A percentile compares a stretch with the other conserved stretches of the same genome.
Evolutionary conservation across 1,140 invertebrate genomes (phyloP).

Genomic region (Dendrolimus punctatus): DNA sequence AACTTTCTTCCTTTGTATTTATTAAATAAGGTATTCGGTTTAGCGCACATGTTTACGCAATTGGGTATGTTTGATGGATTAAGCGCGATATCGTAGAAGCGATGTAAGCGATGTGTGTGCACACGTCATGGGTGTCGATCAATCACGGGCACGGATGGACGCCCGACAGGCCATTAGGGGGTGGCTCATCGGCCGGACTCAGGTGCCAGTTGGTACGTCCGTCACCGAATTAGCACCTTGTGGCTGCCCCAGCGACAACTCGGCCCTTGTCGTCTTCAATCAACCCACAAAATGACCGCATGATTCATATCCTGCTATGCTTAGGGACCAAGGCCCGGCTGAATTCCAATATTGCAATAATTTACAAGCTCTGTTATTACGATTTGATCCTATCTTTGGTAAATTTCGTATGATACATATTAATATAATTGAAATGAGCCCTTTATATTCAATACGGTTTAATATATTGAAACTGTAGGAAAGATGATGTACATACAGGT

Average conservation of each 20-base stretch:
- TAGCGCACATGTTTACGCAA: conserved; percentile 2
- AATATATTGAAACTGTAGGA: too few relatives aligned
- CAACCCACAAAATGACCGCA: conserved; percentile 14
- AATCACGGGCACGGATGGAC: conserved; percentile 58
- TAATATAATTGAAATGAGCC: too few relatives aligned
- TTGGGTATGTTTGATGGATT: conserved; percentile 42
- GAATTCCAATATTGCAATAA: background rate
- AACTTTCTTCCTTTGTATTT: too few relatives aligned
- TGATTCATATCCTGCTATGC: conserved; percentile 15
- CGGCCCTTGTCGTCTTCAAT: conserved; percentile 20
- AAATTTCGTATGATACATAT: too few relatives aligned
- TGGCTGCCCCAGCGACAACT: conserved; percentile 9
- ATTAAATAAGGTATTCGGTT: too few relatives aligned
- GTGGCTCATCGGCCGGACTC: conserved; percentile 30
- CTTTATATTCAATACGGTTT: too few relatives aligned
- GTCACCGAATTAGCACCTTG: conserved; percentile 11
- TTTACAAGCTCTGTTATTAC: background rate
- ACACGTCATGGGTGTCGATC: conserved; percentile 52
- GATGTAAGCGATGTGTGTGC: conserved; percentile 39
- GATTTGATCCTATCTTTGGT: too few relatives aligned
- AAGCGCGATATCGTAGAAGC: conserved; percentile 32
- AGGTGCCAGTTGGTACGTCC: conserved; percentile 36
- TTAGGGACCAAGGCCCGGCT: background rate
- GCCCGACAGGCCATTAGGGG: conserved; percentile 57
- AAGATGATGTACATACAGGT: too few relatives aligned